Evolutionary conservation across 1,140 invertebrate species (phyloP).

Genomic region (Akabosia matsudoensis): DNA sequence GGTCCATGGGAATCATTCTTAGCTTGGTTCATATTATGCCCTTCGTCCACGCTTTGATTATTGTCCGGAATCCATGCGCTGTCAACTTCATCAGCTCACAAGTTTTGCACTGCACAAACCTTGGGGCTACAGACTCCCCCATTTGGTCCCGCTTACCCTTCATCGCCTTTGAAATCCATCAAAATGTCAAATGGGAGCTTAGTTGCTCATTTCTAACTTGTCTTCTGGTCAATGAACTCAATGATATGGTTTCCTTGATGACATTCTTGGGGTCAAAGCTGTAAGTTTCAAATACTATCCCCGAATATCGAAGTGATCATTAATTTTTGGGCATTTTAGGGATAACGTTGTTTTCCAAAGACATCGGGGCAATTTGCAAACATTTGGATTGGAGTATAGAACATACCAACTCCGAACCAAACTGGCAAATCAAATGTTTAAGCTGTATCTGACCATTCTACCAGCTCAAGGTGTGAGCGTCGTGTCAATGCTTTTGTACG

Average conservation of each 20-base stretch:
- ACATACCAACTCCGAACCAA: background rate
- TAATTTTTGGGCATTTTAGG: background rate
- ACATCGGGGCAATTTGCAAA: background rate
- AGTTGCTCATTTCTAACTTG: background rate
- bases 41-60: background rate
- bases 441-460: background rate
- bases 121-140: background rate
- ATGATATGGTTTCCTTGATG: too few relatives aligned
- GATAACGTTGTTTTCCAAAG: too few relatives aligned
- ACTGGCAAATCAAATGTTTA: background rate
- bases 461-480: background rate
- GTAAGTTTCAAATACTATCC: too few relatives aligned
- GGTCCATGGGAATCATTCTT: background rate
- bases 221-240: too few relatives aligned
- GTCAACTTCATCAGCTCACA: background rate
- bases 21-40: background rate
- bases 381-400: background rate
- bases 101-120: background rate
- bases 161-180: background rate
- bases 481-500: background rate
- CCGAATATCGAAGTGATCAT: background rate
- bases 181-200: background rate
- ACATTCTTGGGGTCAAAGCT: too few relatives aligned
- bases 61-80: background rate
- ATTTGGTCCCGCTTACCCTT: background rate